These are phyloP conservation scores for Drosophila merina DNA, from an alignment of 2,888 invertebrate species.

Conservation along the genomic window DNA sequence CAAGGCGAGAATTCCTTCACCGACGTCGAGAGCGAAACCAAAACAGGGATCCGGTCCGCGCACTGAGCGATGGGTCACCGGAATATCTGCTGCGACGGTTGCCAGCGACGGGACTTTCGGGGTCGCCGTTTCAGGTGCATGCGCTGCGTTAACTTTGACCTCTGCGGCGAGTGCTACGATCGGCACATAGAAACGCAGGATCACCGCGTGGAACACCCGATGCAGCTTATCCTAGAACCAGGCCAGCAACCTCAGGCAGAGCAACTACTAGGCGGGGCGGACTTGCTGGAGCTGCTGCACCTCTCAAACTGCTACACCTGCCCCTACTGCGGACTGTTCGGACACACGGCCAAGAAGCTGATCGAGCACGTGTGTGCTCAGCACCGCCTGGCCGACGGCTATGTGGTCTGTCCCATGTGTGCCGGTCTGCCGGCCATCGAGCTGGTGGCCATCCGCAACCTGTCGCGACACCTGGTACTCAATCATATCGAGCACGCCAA, in stretches of 20 bases:
- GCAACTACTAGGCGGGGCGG: constrained; percentile 42
- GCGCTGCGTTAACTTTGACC: constrained; percentile 66
- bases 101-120: constrained; percentile 53
- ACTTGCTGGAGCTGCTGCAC: constrained; percentile 54
- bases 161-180: constrained; percentile 62
- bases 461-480: constrained; percentile 57
- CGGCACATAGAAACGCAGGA: constrained; percentile 48
- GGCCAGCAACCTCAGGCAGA: constrained; percentile 8
- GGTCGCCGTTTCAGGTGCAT: constrained; percentile 68
- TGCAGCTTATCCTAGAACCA: constrained; percentile 57
- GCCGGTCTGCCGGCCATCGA: constrained; percentile 53
- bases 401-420: constrained; percentile 69
- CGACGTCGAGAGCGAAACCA: neutral
- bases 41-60: neutral
- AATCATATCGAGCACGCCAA: constrained; percentile 71
- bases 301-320: constrained; percentile 66
- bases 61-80: constrained; percentile 54
- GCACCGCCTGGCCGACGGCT: constrained; percentile 47
- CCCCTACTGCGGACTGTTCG: constrained; percentile 58
- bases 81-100: constrained; percentile 62
- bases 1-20: neutral
- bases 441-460: constrained; percentile 55
- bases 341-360: constrained; percentile 62
- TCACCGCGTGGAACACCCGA: constrained; percentile 62
- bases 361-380: constrained; percentile 57